Conservation (phyloP, 2,113 vertebrate species). For the Thalassoma bifasciatum region DNA sequence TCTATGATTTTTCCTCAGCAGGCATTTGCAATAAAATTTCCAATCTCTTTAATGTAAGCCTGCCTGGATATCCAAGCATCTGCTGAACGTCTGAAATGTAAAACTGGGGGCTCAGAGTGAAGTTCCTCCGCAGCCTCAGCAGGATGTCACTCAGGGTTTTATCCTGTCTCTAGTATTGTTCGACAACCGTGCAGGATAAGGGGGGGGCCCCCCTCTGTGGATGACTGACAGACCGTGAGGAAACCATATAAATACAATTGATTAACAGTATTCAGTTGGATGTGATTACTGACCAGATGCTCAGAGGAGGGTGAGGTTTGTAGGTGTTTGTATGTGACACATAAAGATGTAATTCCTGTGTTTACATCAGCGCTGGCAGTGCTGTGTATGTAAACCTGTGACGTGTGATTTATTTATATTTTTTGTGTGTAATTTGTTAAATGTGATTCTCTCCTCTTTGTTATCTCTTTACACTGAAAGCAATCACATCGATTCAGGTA, state of each 20-base stretch:
- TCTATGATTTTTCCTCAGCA: conserved; percentile 19
- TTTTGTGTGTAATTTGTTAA: neutral
- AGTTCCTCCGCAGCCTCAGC: conserved; percentile 32
- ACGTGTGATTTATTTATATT: neutral
- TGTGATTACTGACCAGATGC: conserved; percentile 76
- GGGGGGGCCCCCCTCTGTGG: conserved; percentile 35
- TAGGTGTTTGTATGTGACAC: neutral
- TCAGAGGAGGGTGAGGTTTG: conserved; percentile 35
- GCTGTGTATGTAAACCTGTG: too few species aligned
- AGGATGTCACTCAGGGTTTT: conserved; percentile 27
- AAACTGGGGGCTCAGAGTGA: conserved; percentile 24
- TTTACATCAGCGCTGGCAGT: neutral
- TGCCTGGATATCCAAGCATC: conserved; percentile 40
- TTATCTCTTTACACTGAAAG: neutral
- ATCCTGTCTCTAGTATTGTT: conserved; percentile 51
- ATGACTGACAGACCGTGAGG: conserved; percentile 65
- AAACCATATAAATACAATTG: conserved; percentile 74
- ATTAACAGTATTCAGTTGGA: conserved; percentile 72
- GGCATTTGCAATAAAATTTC: conserved; percentile 28
- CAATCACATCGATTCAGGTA: neutral
- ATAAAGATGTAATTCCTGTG: conserved; percentile 18
- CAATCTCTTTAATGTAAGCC: conserved; percentile 32
- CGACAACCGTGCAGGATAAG: conserved; percentile 59
- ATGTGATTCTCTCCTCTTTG: neutral
- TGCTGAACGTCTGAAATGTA: conserved; percentile 24